Evolutionary conservation across 2,113 vertebrate genomes (phyloP).

Genomic region (Phyllopteryx taeniolatus): DNA sequence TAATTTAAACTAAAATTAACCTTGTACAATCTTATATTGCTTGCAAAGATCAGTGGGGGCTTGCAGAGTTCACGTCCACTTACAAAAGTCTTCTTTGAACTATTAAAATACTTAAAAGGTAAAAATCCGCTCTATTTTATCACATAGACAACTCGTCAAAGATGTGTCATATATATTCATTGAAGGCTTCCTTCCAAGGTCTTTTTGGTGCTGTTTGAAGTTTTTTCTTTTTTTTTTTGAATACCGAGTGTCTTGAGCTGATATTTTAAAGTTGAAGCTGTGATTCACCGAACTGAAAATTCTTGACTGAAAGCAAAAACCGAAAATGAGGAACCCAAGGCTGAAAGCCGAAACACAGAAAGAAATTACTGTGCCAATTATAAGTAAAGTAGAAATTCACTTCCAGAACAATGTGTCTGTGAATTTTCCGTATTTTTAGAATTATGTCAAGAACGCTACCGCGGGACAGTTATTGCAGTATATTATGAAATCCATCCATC

Average conservation of each 20-base stretch:
- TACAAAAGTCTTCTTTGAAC: conserved; percentile 3
- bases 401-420: too few relatives aligned
- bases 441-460: too few relatives aligned
- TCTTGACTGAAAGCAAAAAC: too few relatives aligned
- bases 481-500: too few relatives aligned
- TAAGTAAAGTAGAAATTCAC: too few relatives aligned
- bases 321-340: too few relatives aligned
- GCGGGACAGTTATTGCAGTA: too few relatives aligned
- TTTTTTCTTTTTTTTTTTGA: background rate
- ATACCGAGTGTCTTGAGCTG: background rate
- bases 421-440: too few relatives aligned
- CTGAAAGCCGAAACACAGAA: too few relatives aligned
- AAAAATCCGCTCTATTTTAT: background rate
- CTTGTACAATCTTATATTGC: background rate
- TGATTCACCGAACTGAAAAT: background rate
- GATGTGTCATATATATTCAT: background rate
- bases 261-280: background rate
- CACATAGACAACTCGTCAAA: background rate
- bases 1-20: background rate
- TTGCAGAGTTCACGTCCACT: conserved; percentile 4
- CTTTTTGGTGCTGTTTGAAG: background rate
- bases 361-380: too few relatives aligned
- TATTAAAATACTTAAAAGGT: background rate
- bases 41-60: background rate
- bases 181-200: background rate